Evolutionary conservation across 1,140 invertebrate genomes (phyloP), one percentile per base, ranked within the genome.

Genomic region (Venturia canescens): DNA sequence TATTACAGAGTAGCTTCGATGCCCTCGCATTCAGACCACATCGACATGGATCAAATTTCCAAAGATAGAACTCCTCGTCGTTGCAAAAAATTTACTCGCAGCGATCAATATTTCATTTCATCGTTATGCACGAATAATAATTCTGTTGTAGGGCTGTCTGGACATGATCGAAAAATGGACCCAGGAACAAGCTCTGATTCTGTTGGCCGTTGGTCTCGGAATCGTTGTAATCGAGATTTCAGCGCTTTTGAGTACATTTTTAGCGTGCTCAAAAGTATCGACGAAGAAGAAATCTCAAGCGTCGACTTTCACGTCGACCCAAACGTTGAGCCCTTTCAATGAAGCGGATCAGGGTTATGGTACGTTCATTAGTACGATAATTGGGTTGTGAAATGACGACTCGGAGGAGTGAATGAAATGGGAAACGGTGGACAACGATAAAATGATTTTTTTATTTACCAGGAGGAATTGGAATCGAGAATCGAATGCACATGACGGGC

Each of bases 101-200:
- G 18, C n/a, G 38, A 2, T 75, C 2, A 57, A 23, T 82, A 82
- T 66, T 80, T 83, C n/a, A n/a, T n/a, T n/a, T n/a, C n/a, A n/a
- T n/a, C n/a, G n/a, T n/a, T n/a, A n/a, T n/a, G n/a, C n/a, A n/a
- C n/a, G n/a, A n/a, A n/a, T n/a, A n/a, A n/a, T n/a, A 78, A 80
- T 81, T 88, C 85, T 57, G 60, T 84, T 93, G 23, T 87, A 96
- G 94, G 95, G 96, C 18, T 97, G 96, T 83, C 87, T 96, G 5
- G 90, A 91, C 23, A 93, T 93, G 88, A 90, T 97, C 29, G 95
- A 97, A 89, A 92, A 93, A 78, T 97, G 96, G 96, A 95, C 96
- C 79, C 93, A 95, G 66, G 93, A 95, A 48, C 96, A 97, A 85
- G 96, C 96, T 50, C 88, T 96, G 15, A 92, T 96, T 60, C 94